Base-by-base conservation (phyloP, 2,888 invertebrate genomes). In the Sinodicranocentrus sp. region DNA sequence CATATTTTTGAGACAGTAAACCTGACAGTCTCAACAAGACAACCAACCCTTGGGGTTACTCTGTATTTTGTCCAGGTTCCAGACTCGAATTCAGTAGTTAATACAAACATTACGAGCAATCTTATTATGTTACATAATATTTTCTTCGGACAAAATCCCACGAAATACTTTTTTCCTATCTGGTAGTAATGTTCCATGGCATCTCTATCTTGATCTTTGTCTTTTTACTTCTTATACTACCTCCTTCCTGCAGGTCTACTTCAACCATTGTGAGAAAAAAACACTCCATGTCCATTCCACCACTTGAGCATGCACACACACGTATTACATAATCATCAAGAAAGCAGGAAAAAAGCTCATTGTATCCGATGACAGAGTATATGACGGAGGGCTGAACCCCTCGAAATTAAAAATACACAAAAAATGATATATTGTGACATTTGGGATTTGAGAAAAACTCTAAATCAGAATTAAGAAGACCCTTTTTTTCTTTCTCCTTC, bases 321-420 rank as follows among this genome's bases (percentile, higher is more conserved):
- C n/a, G 8, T 63, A 52, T 65, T 52, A 65, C 65, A 28, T 75
- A 28, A 65, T 76, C 65, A 65, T 54, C 63, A 25, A 63, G 33
- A 33, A 33, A 63, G n/a, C n/a, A n/a, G n/a, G n/a, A 43, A 67
- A 44, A 44, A 76, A 23, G 48, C 39, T 59, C 67, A 76, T 67
- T 79, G 71, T 71, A 79, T 72, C 71, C 72, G 72, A 72, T 82
- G 82, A 73, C 72, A 73, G 75, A 68, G 67, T 63, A 70, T 67
- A 75, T 21, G 72, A 82, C 43, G 77, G 72, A 71, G 65, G 73
- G 65, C 79, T 85, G 84, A 76, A 85, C 87, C 84, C 79, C 83
- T 75, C 57, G 85, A 87, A 84, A 84, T 84, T 84, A 84, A 84
- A 87, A 87, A 85, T 84, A 85, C 87, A 87, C 85, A 87, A 73